Evolutionary conservation across 2,797 vertebrate species (phyloP).

Genomic region (Acanthurus lineatus): DNA sequence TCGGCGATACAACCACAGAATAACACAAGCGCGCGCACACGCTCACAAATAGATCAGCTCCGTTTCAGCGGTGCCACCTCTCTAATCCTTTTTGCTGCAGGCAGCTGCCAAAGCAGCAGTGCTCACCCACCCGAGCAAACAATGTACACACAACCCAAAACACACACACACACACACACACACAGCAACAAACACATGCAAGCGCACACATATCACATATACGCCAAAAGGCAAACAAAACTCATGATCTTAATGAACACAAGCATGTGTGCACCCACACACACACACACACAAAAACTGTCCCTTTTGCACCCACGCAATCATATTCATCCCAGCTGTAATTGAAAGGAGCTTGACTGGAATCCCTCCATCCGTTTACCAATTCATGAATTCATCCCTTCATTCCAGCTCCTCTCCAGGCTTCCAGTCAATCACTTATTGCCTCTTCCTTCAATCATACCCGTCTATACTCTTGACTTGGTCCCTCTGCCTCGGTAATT

Average conservation of each 20-base stretch:
- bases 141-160: constrained; percentile 27
- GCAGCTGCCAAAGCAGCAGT: constrained; percentile 59
- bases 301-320: constrained; percentile 53
- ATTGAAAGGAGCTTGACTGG: constrained; percentile 57
- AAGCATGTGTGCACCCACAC: constrained; percentile 33
- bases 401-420: constrained; percentile 28
- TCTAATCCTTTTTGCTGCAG: constrained; percentile 74
- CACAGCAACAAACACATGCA: background rate
- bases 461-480: constrained; percentile 13
- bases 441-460: constrained; percentile 15
- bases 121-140: constrained; percentile 63
- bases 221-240: constrained; percentile 35
- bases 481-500: background rate
- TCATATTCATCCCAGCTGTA: constrained; percentile 45
- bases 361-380: constrained; percentile 53
- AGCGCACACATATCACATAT: constrained; percentile 16
- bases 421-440: constrained; percentile 21
- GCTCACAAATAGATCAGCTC: constrained; percentile 69
- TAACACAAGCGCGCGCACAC: constrained; percentile 47
- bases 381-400: constrained; percentile 56
- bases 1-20: constrained; percentile 42
- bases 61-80: constrained; percentile 71
- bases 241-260: constrained; percentile 41
- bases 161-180: background rate
- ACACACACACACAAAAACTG: constrained; percentile 16